Conservation (phyloP, 2,113 vertebrate genomes). For the Coregonus clupeaformis region DNA sequence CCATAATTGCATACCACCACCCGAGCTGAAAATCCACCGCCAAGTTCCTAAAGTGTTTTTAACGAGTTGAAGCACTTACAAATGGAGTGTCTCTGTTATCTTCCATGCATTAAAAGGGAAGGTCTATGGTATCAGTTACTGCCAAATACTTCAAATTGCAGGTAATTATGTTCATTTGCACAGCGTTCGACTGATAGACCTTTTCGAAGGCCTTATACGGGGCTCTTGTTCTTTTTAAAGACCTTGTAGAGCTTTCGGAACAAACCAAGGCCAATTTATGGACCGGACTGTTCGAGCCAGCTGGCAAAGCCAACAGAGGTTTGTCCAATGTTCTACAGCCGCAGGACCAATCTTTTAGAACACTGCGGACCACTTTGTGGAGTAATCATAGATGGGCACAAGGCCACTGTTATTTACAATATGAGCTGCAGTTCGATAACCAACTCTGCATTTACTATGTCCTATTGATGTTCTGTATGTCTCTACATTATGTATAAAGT, state of each 20-base stretch:
- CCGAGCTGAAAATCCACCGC: background rate
- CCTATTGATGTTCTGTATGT: no score
- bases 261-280: background rate
- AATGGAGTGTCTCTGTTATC: background rate
- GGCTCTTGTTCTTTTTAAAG: background rate
- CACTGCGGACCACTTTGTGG: no score
- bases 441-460: no score
- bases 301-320: background rate
- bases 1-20: background rate
- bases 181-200: background rate
- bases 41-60: background rate
- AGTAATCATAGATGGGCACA: no score
- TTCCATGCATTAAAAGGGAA: background rate
- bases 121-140: background rate
- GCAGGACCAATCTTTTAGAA: no score
- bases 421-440: no score
- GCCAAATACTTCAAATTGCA: background rate
- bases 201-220: no score
- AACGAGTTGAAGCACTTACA: slow-evolving; percentile 4
- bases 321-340: background rate
- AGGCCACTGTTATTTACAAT: no score
- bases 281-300: background rate
- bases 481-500: no score
- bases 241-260: background rate
- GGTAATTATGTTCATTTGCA: background rate